Percentiles rank a stretch among this genome's conserved stretches.
phyloP scores from a whole-genome alignment of 2,113 vertebrate species.

The Neotoma lepida region DNA sequence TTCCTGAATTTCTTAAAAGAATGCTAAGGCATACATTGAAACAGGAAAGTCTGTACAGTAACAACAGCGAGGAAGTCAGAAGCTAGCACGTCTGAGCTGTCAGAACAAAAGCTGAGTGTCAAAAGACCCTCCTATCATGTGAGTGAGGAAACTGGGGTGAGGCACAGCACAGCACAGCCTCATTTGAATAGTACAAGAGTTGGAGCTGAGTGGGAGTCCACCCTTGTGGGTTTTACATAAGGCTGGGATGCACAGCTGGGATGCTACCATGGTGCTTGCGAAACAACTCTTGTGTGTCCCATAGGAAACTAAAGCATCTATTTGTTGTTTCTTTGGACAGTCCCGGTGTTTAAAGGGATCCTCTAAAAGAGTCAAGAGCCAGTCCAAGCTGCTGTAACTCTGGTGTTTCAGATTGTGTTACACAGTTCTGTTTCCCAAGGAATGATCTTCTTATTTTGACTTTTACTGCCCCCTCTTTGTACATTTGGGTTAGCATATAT shows the following conservation, averaged over 20 bases:
- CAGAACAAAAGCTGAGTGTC: background rate
- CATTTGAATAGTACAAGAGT: background rate
- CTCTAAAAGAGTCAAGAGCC: background rate
- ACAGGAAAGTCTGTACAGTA: background rate
- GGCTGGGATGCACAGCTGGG: background rate
- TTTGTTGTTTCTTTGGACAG: background rate
- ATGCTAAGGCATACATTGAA: background rate
- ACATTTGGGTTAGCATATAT: constrained; percentile 34
- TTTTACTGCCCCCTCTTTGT: constrained; percentile 49
- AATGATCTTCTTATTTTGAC: constrained; percentile 28
- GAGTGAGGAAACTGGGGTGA: background rate
- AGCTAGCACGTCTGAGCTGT: background rate
- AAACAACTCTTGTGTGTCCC: background rate
- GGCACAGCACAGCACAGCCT: too few relatives aligned
- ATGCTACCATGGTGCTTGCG: background rate
- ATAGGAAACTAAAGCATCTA: background rate
- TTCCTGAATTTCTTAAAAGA: background rate
- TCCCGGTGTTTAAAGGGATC: background rate
- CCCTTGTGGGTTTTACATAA: background rate
- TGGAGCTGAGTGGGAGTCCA: background rate
- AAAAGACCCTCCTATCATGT: background rate
- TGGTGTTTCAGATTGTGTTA: background rate
- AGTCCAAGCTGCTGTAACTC: background rate
- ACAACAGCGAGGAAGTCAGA: background rate
- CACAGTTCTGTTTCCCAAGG: background rate